phyloP scores from a whole-genome alignment of 2,113 vertebrate species.

The Prunella himalayana region DNA sequence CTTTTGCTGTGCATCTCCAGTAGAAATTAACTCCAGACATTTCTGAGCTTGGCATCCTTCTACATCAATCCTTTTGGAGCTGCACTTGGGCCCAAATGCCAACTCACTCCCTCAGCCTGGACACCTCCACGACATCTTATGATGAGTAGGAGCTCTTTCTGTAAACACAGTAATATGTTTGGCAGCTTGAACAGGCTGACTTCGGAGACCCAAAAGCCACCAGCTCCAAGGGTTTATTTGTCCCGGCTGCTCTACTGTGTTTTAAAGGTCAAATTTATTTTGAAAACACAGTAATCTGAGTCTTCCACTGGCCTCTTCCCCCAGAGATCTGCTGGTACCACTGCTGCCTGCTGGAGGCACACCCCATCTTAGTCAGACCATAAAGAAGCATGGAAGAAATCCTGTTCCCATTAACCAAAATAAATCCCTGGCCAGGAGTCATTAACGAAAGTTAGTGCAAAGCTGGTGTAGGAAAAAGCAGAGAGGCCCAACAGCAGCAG shows the following conservation, averaged over 20 bases:
- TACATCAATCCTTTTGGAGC: neutral
- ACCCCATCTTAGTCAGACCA: neutral
- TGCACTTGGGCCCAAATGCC: neutral
- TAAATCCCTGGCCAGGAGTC: neutral
- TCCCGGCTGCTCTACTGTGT: neutral
- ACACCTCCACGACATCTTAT: neutral
- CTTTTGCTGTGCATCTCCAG: neutral
- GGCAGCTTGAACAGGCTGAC: neutral
- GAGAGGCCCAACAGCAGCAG: neutral
- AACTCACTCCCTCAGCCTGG: neutral
- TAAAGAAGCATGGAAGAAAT: neutral
- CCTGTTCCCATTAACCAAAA: neutral
- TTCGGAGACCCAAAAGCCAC: neutral
- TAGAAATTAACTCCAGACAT: neutral
- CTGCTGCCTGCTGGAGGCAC: neutral
- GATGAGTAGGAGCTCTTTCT: neutral
- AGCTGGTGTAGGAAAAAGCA: neutral
- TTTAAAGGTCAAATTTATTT: constrained; percentile 43
- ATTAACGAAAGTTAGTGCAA: neutral
- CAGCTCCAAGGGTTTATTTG: neutral
- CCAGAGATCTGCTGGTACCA: neutral
- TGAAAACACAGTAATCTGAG: constrained; percentile 3
- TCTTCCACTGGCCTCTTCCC: neutral
- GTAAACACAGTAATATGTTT: neutral
- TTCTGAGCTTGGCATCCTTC: neutral